Base-by-base conservation (phyloP, 2,888 invertebrate genomes). In the Phalera bucephala region DNA sequence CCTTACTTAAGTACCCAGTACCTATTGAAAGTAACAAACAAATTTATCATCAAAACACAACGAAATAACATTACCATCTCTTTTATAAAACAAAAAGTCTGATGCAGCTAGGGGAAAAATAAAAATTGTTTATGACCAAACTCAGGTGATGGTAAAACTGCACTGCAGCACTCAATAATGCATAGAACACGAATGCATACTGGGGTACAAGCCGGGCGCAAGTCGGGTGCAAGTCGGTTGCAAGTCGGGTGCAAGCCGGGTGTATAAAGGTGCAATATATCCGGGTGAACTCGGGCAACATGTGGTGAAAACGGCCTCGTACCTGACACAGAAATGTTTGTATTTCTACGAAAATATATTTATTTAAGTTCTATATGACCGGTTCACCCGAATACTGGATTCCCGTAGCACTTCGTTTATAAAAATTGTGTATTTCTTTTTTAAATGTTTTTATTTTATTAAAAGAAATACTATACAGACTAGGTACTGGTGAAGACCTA, bases 101-200 rank as follows among this genome's bases (percentile, higher is more conserved):
- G n/a, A n/a, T 39, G 31, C 31, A n/a, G 30, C 29, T 11, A 8
- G 36, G 30, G 29, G 43, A 45, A 52, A 50, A 45, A 55, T 58
- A 53, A 58, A 58, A 47, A 44, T 47, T 47, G 37, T 56, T 51
- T 44, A 56, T 33, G 39, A 47, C 13, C 32, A 28, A 27, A 33
- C 20, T 33, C 47, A 47, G 45, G 37, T 45, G 55, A 46, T 23
- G 36, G 28, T 8, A 13, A 7, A 12, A 8, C 12, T 33, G 35
- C 39, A 45, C 28, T 36, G 36, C 39, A 35, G 9, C 26, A 34
- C 47, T 60, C 41, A 60, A 60, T 60, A 50, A 59, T 60, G 51
- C 50, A 59, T 7, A 11, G 17, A 6, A 23, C 31, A 11, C 31
- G 22, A 10, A 9, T 22, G 22, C 22, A 22, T 10, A 22, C 22